These are phyloP conservation scores for Girardinichthys multiradiatus DNA, from an alignment of 2,113 vertebrate genomes.

Conservation along the genomic window DNA sequence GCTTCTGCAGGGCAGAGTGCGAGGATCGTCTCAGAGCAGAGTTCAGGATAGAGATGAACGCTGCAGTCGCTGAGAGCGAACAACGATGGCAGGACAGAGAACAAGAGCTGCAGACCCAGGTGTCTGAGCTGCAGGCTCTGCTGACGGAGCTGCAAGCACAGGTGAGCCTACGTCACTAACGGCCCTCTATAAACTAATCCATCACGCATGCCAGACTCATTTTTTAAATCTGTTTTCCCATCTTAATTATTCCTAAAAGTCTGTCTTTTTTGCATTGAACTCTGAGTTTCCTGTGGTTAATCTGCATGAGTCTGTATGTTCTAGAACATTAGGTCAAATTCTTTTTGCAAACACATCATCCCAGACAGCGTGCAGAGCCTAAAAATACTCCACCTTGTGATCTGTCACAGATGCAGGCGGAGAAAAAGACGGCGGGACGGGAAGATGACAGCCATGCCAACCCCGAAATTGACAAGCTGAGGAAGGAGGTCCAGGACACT, in stretches of 20 bases:
- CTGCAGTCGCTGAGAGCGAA: slow-evolving; percentile 72
- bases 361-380: background rate
- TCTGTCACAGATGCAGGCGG: slow-evolving; percentile 61
- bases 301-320: slow-evolving; percentile 8
- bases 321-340: slow-evolving; percentile 37
- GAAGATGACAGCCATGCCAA: slow-evolving; percentile 78
- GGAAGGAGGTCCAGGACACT: slow-evolving; percentile 84
- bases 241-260: background rate
- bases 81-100: slow-evolving; percentile 81
- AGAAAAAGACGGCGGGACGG: slow-evolving; percentile 72
- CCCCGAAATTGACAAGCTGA: slow-evolving; percentile 84
- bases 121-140: slow-evolving; percentile 67
- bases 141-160: slow-evolving; percentile 71
- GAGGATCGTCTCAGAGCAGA: slow-evolving; percentile 77
- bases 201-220: background rate
- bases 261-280: slow-evolving; percentile 13
- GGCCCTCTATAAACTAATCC: background rate
- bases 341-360: slow-evolving; percentile 35
- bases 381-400: background rate
- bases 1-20: slow-evolving; percentile 74
- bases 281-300: slow-evolving; percentile 18
- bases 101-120: slow-evolving; percentile 79
- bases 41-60: slow-evolving; percentile 79
- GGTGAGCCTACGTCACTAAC: slow-evolving; percentile 54
- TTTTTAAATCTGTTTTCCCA: background rate